A percentile compares a stretch with the other conserved stretches of the same genome.
phyloP scores from a whole-genome alignment of 2,797 vertebrate species.

The Hoplostethus atlanticus region DNA sequence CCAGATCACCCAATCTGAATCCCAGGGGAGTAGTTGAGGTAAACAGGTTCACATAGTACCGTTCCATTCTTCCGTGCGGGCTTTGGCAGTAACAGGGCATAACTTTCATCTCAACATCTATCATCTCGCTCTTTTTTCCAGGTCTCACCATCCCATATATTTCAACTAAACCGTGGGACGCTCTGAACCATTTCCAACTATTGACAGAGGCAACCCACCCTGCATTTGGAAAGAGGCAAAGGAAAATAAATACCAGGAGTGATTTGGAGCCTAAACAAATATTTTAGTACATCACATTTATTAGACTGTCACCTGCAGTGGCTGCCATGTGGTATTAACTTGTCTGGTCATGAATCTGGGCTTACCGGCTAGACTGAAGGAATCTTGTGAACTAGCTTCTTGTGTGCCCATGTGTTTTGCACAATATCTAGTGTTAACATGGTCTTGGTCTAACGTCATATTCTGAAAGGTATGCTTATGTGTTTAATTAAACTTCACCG shows the following conservation, averaged over 20 bases:
- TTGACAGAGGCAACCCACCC: neutral
- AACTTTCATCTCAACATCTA: conserved; percentile 18
- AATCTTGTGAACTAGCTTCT: conserved; percentile 7
- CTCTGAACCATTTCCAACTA: neutral
- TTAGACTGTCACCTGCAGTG: conserved; percentile 49
- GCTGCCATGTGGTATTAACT: conserved; percentile 64
- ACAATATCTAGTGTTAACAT: neutral
- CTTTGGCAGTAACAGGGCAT: conserved; percentile 25
- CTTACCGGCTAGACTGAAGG: conserved; percentile 49
- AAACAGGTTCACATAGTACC: conserved; percentile 50
- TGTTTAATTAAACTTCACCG: neutral
- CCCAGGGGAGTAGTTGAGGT: conserved; percentile 33
- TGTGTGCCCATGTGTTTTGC: neutral
- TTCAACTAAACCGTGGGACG: neutral
- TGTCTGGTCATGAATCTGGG: conserved; percentile 56
- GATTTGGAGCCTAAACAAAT: conserved; percentile 25
- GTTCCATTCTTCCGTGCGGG: conserved; percentile 27
- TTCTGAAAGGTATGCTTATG: neutral
- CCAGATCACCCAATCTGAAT: conserved; percentile 31
- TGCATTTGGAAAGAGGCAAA: neutral
- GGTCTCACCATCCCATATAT: neutral
- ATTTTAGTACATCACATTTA: conserved; percentile 19
- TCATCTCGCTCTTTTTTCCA: conserved; percentile 10
- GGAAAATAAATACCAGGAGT: conserved; percentile 35
- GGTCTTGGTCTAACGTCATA: neutral